Conservation (phyloP, 2,113 vertebrate genomes). For the Clarias magur region DNA sequence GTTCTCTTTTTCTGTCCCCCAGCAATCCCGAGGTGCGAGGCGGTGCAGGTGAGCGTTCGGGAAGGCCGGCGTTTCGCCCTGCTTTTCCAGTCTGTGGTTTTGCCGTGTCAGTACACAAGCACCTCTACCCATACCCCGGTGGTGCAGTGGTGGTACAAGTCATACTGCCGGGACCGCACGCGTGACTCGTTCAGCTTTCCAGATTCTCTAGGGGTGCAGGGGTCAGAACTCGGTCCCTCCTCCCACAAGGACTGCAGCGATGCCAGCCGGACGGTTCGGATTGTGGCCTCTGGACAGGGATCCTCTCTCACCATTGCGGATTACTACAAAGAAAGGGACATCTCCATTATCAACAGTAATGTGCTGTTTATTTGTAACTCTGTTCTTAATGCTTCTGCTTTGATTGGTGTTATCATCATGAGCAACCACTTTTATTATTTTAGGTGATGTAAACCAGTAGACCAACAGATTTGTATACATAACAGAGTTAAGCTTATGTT, state of each 20-base stretch:
- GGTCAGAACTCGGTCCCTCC: constrained; percentile 77
- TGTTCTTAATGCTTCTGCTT: not conserved
- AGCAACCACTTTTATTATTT: not conserved
- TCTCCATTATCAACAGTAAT: constrained; percentile 91
- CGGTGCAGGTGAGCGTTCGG: constrained; percentile 82
- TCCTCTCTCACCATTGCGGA: constrained; percentile 85
- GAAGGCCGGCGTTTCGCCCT: constrained; percentile 85
- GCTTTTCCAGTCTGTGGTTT: constrained; percentile 92
- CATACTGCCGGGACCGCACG: constrained; percentile 90
- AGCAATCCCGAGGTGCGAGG: constrained; percentile 56
- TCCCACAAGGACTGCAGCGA: constrained; percentile 91
- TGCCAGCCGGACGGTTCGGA: constrained; percentile 85
- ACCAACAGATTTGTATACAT: not conserved
- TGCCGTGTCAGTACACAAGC: constrained; percentile 90
- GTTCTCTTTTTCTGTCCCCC: not conserved
- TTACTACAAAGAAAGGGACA: constrained; percentile 91
- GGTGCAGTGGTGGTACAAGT: constrained; percentile 98
- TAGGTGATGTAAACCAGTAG: not conserved
- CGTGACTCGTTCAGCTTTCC: constrained; percentile 81
- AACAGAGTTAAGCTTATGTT: not conserved
- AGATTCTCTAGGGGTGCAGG: constrained; percentile 65
- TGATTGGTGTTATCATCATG: not conserved
- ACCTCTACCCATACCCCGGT: constrained; percentile 84
- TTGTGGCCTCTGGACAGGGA: constrained; percentile 90
- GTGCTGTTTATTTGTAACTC: not conserved